These are phyloP conservation scores for Mirounga angustirostris DNA, from an alignment of 2,113 vertebrate genomes.

Conservation along the genomic window DNA sequence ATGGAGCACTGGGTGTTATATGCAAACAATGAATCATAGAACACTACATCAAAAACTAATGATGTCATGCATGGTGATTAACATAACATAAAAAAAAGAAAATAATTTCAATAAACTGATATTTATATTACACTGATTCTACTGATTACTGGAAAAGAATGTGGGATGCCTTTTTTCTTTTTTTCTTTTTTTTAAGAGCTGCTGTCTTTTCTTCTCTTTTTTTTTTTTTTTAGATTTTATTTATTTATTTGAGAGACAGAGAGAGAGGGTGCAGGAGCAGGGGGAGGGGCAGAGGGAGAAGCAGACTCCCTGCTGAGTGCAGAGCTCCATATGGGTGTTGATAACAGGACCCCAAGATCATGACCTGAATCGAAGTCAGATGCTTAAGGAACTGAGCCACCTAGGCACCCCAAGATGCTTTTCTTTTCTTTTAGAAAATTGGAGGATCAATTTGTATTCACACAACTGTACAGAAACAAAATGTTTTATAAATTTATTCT, in stretches of 20 bases:
- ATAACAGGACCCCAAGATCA: neutral
- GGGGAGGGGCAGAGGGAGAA: neutral
- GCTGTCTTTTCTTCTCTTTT: neutral
- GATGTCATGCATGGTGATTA: no score
- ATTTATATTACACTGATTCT: neutral
- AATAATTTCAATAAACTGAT: neutral
- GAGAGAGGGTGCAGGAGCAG: neutral
- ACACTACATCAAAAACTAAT: no score
- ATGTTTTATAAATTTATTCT: neutral
- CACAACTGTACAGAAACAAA: neutral
- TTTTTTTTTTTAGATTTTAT: neutral
- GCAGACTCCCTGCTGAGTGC: neutral
- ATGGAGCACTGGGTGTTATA: no score
- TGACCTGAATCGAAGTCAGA: neutral
- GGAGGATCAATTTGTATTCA: neutral
- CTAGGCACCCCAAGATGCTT: neutral
- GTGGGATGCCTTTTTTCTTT: neutral
- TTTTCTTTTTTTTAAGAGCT: neutral
- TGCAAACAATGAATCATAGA: no score
- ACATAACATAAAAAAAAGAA: neutral
- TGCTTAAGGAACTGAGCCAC: neutral
- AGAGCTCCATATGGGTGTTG: neutral
- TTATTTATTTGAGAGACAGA: neutral
- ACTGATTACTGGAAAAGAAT: neutral
- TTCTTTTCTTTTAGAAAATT: neutral